Evolutionary conservation across 2,888 invertebrate species (phyloP).

Genomic region (Cistogaster globosa): DNA sequence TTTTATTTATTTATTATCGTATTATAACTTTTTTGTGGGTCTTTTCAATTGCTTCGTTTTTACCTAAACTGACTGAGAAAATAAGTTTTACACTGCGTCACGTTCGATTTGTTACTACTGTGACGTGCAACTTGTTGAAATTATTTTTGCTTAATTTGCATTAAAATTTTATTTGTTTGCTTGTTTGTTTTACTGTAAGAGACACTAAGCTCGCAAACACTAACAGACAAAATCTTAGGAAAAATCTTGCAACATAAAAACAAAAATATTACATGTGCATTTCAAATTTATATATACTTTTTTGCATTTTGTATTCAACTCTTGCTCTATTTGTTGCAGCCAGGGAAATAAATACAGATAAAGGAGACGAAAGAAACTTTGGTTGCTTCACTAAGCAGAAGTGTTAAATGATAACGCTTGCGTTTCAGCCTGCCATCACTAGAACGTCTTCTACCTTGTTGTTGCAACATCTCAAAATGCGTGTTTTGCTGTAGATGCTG

Average conservation of each 20-base stretch:
- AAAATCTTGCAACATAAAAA: slow-evolving; percentile 52
- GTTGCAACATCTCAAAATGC: slow-evolving; percentile 41
- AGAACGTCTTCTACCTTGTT: slow-evolving; percentile 10
- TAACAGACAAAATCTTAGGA: slow-evolving; percentile 17
- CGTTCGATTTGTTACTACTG: slow-evolving; percentile 73
- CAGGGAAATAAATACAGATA: slow-evolving; percentile 40
- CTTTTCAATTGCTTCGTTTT: slow-evolving; percentile 34
- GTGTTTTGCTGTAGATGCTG: background rate
- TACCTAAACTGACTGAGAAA: slow-evolving; percentile 29
- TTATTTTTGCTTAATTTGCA: slow-evolving; percentile 70
- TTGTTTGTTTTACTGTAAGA: slow-evolving; percentile 10
- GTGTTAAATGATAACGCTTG: background rate
- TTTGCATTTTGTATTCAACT: slow-evolving; percentile 49
- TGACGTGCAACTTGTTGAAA: slow-evolving; percentile 71
- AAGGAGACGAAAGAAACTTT: background rate
- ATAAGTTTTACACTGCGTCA: slow-evolving; percentile 71
- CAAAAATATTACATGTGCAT: slow-evolving; percentile 27
- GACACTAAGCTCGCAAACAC: background rate
- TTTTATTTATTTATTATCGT: slow-evolving; percentile 16
- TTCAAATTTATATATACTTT: background rate
- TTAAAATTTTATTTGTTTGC: slow-evolving; percentile 28
- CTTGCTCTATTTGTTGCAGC: slow-evolving; percentile 60
- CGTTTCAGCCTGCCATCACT: background rate
- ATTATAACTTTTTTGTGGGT: background rate
- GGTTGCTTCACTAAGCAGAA: slow-evolving; percentile 12